These are phyloP conservation scores for Labeo catla DNA, from an alignment of 2,113 vertebrate species.

Conservation along the genomic window DNA sequence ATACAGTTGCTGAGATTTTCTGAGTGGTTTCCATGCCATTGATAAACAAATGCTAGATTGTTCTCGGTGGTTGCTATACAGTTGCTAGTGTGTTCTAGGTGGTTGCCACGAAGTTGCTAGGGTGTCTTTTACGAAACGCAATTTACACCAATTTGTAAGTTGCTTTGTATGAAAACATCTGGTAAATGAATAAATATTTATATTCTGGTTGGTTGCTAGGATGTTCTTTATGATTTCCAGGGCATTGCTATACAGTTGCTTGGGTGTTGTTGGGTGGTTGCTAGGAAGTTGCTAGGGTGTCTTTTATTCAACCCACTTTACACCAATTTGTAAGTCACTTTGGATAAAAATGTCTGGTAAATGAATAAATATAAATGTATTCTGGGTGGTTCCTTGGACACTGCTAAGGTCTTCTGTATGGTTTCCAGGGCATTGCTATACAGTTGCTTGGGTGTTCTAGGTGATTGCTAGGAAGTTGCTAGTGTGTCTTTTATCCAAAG, in stretches of 20 bases:
- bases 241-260: too few species aligned
- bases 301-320: not conserved
- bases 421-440: not conserved
- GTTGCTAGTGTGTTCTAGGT: too few species aligned
- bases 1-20: too few species aligned
- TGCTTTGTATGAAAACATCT: too few species aligned
- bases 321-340: not conserved
- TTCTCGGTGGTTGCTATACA: too few species aligned
- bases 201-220: too few species aligned
- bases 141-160: not conserved
- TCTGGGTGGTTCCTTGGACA: not conserved
- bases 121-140: not conserved
- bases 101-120: not conserved
- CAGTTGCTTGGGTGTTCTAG: not conserved
- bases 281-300: not conserved
- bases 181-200: too few species aligned
- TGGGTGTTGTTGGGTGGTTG: too few species aligned
- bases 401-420: not conserved
- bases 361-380: not conserved
- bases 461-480: not conserved
- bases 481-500: not conserved
- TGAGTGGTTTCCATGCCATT: too few species aligned
- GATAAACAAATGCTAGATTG: too few species aligned
- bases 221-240: too few species aligned
- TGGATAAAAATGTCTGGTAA: not conserved